Evolutionary conservation across 2,113 vertebrate species (phyloP), one percentile per base, ranked within the genome.

Genomic region (Chinchilla lanigera): DNA sequence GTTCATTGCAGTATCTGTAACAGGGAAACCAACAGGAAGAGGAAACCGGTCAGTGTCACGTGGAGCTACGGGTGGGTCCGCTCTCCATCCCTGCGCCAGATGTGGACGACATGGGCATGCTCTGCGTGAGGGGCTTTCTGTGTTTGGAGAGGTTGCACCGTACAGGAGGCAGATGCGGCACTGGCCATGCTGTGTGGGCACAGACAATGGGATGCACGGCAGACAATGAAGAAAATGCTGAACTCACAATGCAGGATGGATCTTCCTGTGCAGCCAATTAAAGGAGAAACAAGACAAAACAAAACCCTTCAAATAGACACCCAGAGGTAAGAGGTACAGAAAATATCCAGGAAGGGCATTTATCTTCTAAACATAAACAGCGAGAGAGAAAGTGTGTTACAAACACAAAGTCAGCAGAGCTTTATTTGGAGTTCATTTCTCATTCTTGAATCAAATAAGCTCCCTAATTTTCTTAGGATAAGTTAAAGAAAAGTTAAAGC

Each of bases 1-100:
- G 99, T 97, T 99, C 99, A 11, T 99, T 99, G 98, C 99, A 99
- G 98, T 99, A 99, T 97, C 99, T 99, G 97, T 11, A 69, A 97
- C 20, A 92, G 97, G 90, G 86, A 96, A 97, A 95, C 1, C 93
- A 75, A 94, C 63, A 98, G 54, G 96, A 73, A 71, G 97, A 91
- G 94, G 26, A 90, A 85, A 54, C 1, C 0, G 5, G 41, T 98
- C 35, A 98, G 80, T 44, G 94, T 8, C n/a, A 4, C 1, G 33
- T 20, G 82, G 78, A 14, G 75, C 90, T 26, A 41, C 5, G 0
- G 81, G 1, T 5, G 7, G 1, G 5, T 22, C 85, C 92, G 0
- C 61, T 82, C 91, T 96, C 60, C 13, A 1, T 67, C 94, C 92
- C 80, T 96, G 65, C 73, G 30, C 78, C 7, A 47, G 19, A 84